A percentile compares a stretch with the other conserved stretches of the same genome.
Conservation (phyloP, 2,888 invertebrate genomes). For the Drosophila prolongata region DNA sequence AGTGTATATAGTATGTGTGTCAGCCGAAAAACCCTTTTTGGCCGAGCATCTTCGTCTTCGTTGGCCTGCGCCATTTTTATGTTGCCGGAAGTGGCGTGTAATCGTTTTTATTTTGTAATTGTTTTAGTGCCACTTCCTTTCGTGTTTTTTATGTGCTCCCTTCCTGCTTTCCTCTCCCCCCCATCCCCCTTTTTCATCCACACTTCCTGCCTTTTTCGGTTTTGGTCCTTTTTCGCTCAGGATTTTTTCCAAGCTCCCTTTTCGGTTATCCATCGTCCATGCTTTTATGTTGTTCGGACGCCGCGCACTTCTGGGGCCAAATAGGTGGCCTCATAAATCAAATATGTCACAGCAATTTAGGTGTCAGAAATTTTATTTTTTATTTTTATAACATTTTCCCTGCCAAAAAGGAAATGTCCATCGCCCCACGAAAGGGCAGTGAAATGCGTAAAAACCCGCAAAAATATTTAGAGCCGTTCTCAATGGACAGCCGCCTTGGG, state of each 20-base stretch:
- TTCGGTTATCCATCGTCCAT: slow-evolving; percentile 49
- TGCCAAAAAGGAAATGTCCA: slow-evolving; percentile 46
- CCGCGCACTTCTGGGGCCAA: slow-evolving; percentile 75
- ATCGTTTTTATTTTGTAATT: slow-evolving; percentile 80
- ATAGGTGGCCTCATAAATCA: slow-evolving; percentile 81
- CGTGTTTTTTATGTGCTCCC: slow-evolving; percentile 77
- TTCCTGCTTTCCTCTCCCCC: slow-evolving; percentile 31
- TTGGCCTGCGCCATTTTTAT: slow-evolving; percentile 74
- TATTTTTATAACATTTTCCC: slow-evolving; percentile 77
- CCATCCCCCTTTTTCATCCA: slow-evolving; percentile 1
- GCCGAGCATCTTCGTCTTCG: slow-evolving; percentile 32
- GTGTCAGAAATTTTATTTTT: slow-evolving; percentile 80
- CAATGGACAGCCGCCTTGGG: slow-evolving; percentile 40
- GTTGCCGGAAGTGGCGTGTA: slow-evolving; percentile 80
- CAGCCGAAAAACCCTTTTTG: slow-evolving; percentile 37
- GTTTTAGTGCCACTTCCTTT: slow-evolving; percentile 80
- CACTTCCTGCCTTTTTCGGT: slow-evolving; percentile 26
- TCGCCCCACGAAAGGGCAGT: slow-evolving; percentile 37
- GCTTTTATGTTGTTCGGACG: slow-evolving; percentile 47
- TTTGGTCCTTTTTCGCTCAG: slow-evolving; percentile 36
- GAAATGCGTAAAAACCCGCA: slow-evolving; percentile 73
- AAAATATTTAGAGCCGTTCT: slow-evolving; percentile 56
- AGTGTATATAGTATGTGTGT: slow-evolving; percentile 21
- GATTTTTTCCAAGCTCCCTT: slow-evolving; percentile 45
- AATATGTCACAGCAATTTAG: slow-evolving; percentile 81